Evolutionary conservation across 1,140 invertebrate species (phyloP), one percentile per base, ranked within the genome.

Genomic region (Ptiloglossa arizonensis): DNA sequence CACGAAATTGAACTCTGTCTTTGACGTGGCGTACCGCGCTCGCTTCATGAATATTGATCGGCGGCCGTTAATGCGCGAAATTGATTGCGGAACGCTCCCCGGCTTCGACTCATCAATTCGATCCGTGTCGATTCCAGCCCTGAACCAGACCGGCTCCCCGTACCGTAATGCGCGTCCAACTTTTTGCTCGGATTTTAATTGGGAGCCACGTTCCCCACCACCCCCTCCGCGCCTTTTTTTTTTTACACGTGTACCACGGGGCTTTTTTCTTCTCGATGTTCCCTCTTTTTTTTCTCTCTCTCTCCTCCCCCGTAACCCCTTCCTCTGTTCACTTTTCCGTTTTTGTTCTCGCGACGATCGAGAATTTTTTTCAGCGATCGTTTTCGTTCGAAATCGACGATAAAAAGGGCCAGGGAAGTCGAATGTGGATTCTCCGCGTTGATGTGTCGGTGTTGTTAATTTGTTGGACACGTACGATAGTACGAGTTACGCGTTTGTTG

Each of bases 1-100:
- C 82, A 69, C 86, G 85, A 90, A 88, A 91, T 90, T 89, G 89
- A 88, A 90, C 86, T 88, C 86, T 86, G 89, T 89, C 89, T 90
- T 91, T 90, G 89, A 90, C 87, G 81, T 79, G 73, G 68, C 75
- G 78, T 73, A 77, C 62, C 71, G 70, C 73, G 66, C 73, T 73
- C 79, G 80, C 79, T 85, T 88, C 88, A 90, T 91, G 90, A 90
- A 91, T 90, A 90, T 90, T 90, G 87, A 91, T 90, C 83, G 85
- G 79, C 66, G 54, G 72, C 78, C 79, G 82, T 84, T 88, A 89
- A 88, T 86, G 73, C 80, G 79, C 62, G 79, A 81, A 88, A 89
- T 89, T 89, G 87, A 89, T 89, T 89, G 82, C 81, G 80, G 85
- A 73, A 79, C 82, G 82, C 80, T 76, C 84, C 59, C 72, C 66